Evolutionary conservation across 23 tunicate genomes (phyloP).

Genomic region (Phallusia fumigata): DNA sequence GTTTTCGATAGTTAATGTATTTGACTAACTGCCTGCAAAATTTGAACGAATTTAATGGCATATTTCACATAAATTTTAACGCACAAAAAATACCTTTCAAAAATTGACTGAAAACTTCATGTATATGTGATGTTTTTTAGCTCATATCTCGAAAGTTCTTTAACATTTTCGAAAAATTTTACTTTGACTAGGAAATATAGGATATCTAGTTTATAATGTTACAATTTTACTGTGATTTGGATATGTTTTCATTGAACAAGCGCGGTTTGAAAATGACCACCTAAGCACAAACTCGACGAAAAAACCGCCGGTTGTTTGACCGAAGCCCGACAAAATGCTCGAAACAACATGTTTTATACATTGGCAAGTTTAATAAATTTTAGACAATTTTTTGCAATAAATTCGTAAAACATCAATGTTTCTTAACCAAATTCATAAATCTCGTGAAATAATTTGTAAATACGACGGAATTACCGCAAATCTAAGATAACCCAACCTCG

Average conservation of each 20-base stretch:
- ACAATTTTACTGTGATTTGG: neutral
- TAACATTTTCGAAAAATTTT: neutral
- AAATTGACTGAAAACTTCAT: neutral
- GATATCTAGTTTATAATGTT: neutral
- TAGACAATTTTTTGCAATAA: too few species aligned
- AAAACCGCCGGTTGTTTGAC: neutral
- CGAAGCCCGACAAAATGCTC: too few species aligned
- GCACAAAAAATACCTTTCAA: neutral
- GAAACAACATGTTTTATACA: too few species aligned
- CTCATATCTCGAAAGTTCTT: neutral
- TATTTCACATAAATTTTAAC: neutral
- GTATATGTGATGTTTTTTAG: neutral
- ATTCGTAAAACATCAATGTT: too few species aligned
- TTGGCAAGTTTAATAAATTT: too few species aligned
- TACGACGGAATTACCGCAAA: too few species aligned
- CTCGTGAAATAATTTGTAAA: too few species aligned
- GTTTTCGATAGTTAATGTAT: neutral
- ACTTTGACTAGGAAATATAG: neutral
- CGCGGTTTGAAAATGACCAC: neutral
- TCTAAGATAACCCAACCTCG: too few species aligned
- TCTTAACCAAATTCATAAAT: too few species aligned
- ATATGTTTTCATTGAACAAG: neutral
- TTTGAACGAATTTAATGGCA: neutral
- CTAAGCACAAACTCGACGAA: constrained; percentile 4
- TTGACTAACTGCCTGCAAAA: neutral